Evolutionary conservation across 2,888 invertebrate genomes (phyloP), one percentile per base, ranked within the genome.

Genomic region (Rhagonycha fulva): DNA sequence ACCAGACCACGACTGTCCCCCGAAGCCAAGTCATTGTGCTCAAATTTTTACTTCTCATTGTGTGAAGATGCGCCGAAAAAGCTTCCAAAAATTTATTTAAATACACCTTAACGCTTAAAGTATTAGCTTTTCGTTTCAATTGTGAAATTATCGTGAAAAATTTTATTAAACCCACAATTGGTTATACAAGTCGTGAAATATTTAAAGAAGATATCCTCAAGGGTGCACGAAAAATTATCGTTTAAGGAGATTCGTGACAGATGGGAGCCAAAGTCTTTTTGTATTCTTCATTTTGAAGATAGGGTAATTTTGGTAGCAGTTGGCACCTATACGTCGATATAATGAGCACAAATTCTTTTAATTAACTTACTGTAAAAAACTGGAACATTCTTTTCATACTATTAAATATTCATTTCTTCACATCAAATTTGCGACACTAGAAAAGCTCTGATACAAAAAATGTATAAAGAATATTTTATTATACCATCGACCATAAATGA

Each of bases 1-100:
- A 82, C 85, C 85, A 85, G 85, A 86, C 86, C 85, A 85, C 85
- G 86, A 85, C 83, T 84, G 86, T 86, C 85, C 85, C 86, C 86
- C 80, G 79, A 78, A 84, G 86, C 85, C 83, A 84, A 85, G 84
- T 84, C 85, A 84, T 85, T 85, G 85, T 82, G 84, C 85, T 82
- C 82, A 82, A 82, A 81, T 79, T 80, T 78, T 79, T 69, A 80
- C 77, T 79, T 78, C 47, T 76, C 76, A 80, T 80, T 79, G 78
- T 80, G 78, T 80, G 80, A 79, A 79, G 78, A 76, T 75, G 74
- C 78, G 73, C 79, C 73, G 71, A 78, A 77, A 76, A 78, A 74
- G 71, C 75, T 76, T 62, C 74, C 76, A 76, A 78, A 47, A 66
- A 78, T 77, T 75, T 73, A 75, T 71, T 75, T 77, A 77, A 77